Percentiles rank a stretch among this genome's conserved stretches.
phyloP scores from a whole-genome alignment of 2,113 vertebrate species.

The Eubucco bourcierii region DNA sequence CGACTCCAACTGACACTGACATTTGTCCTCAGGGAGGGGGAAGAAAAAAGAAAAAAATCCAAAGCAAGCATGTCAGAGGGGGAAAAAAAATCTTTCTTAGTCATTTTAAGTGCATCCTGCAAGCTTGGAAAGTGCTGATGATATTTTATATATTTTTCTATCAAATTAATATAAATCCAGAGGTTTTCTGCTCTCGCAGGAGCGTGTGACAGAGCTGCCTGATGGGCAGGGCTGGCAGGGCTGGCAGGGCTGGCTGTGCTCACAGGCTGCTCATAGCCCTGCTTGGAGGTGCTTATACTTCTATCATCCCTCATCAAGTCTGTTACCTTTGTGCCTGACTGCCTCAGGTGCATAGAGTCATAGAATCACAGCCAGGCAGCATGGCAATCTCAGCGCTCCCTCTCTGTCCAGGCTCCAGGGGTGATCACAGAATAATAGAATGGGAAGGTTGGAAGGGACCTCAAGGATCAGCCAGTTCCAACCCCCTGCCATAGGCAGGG shows the following conservation, averaged over 20 bases:
- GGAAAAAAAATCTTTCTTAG: background rate
- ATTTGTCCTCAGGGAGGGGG: background rate
- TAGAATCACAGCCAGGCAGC: too few relatives aligned
- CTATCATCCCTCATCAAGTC: background rate
- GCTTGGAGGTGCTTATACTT: background rate
- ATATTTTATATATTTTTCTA: background rate
- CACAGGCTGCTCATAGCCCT: background rate
- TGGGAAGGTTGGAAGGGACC: too few relatives aligned
- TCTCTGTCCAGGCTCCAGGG: too few relatives aligned
- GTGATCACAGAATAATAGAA: too few relatives aligned
- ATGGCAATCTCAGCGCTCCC: too few relatives aligned
- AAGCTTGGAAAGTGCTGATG: background rate
- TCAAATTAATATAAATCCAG: background rate
- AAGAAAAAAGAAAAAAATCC: background rate
- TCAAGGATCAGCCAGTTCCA: too few relatives aligned
- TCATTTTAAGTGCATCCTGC: background rate
- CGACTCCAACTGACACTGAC: background rate
- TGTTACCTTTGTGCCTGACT: background rate
- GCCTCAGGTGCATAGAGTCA: background rate
- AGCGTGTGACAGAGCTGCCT: background rate
- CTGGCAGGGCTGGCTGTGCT: background rate
- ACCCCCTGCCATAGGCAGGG: too few relatives aligned
- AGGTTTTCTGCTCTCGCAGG: background rate
- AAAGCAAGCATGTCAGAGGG: background rate
- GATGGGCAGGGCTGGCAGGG: fast-evolving